phyloP scores from a whole-genome alignment of 2,888 invertebrate genomes.

The Schrankia costaestrigalis region DNA sequence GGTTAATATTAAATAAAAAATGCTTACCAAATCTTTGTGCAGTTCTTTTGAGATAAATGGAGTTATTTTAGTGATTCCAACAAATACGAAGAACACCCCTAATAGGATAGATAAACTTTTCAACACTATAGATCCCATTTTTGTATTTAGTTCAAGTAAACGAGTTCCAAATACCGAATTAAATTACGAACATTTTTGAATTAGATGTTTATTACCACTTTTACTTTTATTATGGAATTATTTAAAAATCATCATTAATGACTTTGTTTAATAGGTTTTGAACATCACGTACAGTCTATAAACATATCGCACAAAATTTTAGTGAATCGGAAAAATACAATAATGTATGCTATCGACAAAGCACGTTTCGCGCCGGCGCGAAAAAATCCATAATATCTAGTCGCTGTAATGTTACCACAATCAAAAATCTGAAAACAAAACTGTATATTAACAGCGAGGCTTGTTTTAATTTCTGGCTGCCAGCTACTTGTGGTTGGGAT shows the following conservation, averaged over 20 bases:
- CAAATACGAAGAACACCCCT: conserved; percentile 97
- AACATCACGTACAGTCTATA: no score
- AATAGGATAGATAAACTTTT: conserved; percentile 94
- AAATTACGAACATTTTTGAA: conserved; percentile 29
- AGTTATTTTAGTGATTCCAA: conserved; percentile 95
- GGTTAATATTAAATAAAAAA: no score
- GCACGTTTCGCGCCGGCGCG: conserved; percentile 76
- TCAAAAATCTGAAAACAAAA: conserved; percentile 9
- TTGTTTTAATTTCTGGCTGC: no score
- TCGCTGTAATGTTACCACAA: conserved; percentile 17
- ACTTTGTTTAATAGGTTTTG: no score
- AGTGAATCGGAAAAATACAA: neutral
- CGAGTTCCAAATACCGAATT: conserved; percentile 20
- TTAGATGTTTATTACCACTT: neutral
- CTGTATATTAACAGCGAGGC: no score
- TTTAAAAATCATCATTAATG: conserved; percentile 10
- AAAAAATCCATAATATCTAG: conserved; percentile 65
- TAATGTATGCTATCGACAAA: conserved; percentile 24
- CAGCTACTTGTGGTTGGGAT: no score
- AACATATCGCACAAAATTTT: neutral
- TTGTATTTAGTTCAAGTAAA: conserved; percentile 26
- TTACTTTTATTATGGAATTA: conserved; percentile 17
- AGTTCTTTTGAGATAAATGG: conserved; percentile 96
- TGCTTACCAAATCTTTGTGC: conserved; percentile 96
- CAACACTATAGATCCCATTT: conserved; percentile 87